phyloP scores from a whole-genome alignment of 64 coral and sea anemone species.

The Orbicella faveolata region DNA sequence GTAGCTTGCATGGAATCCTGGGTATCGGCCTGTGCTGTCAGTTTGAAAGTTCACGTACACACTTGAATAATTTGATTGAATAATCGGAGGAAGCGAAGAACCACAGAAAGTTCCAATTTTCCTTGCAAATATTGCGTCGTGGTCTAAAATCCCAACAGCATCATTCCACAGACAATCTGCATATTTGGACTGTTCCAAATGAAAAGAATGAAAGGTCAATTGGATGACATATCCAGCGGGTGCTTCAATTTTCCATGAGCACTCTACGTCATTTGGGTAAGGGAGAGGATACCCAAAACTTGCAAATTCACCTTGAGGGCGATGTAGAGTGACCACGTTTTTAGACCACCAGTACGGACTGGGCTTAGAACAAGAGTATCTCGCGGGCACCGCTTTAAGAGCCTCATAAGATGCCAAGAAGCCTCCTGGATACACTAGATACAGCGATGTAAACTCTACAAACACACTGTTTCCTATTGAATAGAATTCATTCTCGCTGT shows the following conservation, averaged over 20 bases:
- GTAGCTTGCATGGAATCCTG: conserved; percentile 36
- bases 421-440: not conserved
- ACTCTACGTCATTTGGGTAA: not conserved
- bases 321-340: not conserved
- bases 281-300: not conserved
- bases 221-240: not conserved
- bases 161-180: not conserved
- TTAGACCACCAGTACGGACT: no score
- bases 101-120: conserved; percentile 14
- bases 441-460: not conserved
- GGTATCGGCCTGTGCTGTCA: conserved; percentile 21
- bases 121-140: not conserved
- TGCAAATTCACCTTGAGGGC: not conserved
- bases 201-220: not conserved
- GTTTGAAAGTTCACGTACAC: not conserved
- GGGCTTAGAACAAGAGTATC: not conserved
- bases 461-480: not conserved
- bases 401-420: not conserved
- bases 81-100: not conserved
- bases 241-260: not conserved
- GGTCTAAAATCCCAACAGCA: not conserved
- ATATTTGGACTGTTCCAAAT: not conserved
- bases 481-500: not conserved
- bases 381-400: not conserved
- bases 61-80: not conserved